These are phyloP conservation scores for Bolborhynchus lineola DNA, from an alignment of 2,113 vertebrate species.

Conservation along the genomic window DNA sequence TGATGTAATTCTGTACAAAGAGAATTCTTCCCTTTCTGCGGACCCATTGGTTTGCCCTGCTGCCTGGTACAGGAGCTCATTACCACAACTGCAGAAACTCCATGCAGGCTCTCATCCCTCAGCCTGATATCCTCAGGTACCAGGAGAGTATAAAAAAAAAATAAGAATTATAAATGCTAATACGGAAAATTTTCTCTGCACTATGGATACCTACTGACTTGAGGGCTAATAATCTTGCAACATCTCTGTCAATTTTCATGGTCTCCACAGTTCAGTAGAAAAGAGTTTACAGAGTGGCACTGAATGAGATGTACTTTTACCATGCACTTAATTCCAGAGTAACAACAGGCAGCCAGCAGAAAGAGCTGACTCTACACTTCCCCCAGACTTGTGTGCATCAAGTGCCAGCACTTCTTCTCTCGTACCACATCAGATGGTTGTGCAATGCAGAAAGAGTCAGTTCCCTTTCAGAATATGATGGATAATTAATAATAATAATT, in stretches of 20 bases:
- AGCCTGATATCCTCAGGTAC: neutral
- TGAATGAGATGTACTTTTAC: neutral
- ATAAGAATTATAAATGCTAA: neutral
- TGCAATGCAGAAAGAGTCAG: neutral
- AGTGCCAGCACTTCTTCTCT: neutral
- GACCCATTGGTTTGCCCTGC: fast-evolving
- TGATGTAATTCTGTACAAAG: neutral
- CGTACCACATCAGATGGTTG: neutral
- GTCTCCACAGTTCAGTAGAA: neutral
- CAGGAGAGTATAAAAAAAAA: neutral
- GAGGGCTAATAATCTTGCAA: neutral
- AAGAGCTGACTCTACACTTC: neutral
- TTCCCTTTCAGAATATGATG: neutral
- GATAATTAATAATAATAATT: neutral
- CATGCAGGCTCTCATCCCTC: neutral
- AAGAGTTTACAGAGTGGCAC: neutral
- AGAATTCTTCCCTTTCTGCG: neutral
- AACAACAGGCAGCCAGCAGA: neutral
- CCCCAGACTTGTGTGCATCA: neutral
- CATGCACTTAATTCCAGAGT: neutral
- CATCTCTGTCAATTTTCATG: neutral
- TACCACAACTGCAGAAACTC: neutral
- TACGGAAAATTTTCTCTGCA: neutral
- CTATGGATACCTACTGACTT: neutral
- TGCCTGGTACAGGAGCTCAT: neutral